These are phyloP conservation scores for Sebastes goodei DNA, from an alignment of 2,797 vertebrate genomes.

Conservation along the genomic window DNA sequence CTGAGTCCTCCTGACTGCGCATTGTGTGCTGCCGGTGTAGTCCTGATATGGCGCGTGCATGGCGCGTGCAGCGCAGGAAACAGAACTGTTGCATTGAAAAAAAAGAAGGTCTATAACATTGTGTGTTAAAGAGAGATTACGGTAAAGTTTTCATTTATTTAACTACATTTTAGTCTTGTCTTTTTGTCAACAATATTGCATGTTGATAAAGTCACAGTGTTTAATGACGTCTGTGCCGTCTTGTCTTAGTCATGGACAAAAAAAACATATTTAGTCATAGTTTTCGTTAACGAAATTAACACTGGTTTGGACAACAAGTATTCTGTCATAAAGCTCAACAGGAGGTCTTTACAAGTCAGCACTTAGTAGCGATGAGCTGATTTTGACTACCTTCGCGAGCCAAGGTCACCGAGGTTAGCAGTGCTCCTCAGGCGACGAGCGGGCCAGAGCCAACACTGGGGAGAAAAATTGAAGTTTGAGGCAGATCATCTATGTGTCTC, in stretches of 20 bases:
- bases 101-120: not conserved
- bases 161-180: not conserved
- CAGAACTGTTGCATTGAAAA: not conserved
- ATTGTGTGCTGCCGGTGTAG: not conserved
- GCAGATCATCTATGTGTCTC: slow-evolving; percentile 73
- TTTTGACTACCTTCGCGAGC: slow-evolving; percentile 39
- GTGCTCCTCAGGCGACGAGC: slow-evolving; percentile 51
- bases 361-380: slow-evolving; percentile 37
- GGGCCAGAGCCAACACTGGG: slow-evolving; percentile 54
- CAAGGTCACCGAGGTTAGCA: slow-evolving; percentile 63
- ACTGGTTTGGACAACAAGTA: slow-evolving; percentile 10
- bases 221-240: not conserved
- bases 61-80: not conserved
- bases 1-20: not conserved
- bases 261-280: not conserved
- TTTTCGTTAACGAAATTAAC: not conserved
- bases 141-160: not conserved
- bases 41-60: not conserved
- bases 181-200: not conserved
- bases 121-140: no score
- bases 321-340: slow-evolving; percentile 32
- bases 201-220: not conserved
- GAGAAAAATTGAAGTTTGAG: slow-evolving; percentile 71
- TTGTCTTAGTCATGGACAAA: not conserved
- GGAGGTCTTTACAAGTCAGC: slow-evolving; percentile 32